Evolutionary conservation across 2,797 vertebrate genomes (phyloP).

Genomic region (Rhyacichthys aspro): DNA sequence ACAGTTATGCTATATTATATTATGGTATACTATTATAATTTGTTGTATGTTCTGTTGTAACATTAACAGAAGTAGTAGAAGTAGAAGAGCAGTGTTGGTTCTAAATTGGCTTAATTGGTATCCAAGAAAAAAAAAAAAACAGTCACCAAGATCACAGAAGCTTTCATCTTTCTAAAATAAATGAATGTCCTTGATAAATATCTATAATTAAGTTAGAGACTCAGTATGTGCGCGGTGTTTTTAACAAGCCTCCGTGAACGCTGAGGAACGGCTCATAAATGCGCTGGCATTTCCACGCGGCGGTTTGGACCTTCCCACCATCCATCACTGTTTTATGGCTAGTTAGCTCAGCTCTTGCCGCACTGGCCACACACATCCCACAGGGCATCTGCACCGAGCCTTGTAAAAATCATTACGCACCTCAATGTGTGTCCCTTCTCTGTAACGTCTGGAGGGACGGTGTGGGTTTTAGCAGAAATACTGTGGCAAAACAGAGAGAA

Average conservation of each 20-base stretch:
- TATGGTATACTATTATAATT: too few relatives aligned
- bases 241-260: conserved; percentile 33
- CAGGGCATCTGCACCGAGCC: conserved; percentile 44
- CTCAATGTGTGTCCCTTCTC: conserved; percentile 17
- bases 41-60: too few relatives aligned
- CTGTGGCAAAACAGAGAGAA: conserved; percentile 9
- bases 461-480: neutral
- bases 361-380: conserved; percentile 46
- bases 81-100: too few relatives aligned
- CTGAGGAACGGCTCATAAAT: conserved; percentile 49
- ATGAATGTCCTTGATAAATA: neutral
- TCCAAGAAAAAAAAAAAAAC: neutral
- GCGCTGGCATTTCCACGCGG: conserved; percentile 55
- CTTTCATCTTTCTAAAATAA: conserved; percentile 1
- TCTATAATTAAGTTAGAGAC: conserved; percentile 11
- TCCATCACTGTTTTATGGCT: conserved; percentile 71
- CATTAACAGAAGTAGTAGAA: too few relatives aligned
- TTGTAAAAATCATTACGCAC: conserved; percentile 56
- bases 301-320: conserved; percentile 56
- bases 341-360: conserved; percentile 65
- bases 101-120: neutral
- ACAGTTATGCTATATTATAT: too few relatives aligned
- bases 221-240: conserved; percentile 17
- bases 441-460: conserved; percentile 2
- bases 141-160: neutral